Conservation (phyloP, 2,888 invertebrate species). For the Didymodactylos carnosus region DNA sequence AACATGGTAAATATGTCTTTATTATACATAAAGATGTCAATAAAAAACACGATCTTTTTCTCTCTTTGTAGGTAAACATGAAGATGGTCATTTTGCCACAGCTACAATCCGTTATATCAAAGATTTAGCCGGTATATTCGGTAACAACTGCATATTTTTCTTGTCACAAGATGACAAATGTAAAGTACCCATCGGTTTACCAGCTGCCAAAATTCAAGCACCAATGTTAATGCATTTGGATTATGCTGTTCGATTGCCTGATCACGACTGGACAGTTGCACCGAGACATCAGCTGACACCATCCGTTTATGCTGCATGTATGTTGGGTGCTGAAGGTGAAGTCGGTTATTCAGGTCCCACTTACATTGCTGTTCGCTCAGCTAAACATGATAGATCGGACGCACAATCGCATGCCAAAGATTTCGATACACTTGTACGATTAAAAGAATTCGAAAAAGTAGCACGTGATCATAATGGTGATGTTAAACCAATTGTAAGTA, state of each 20-base stretch:
- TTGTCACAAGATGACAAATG: background rate
- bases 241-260: background rate
- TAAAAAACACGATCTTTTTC: too few species aligned
- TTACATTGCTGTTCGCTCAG: background rate
- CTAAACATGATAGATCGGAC: background rate
- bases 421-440: background rate
- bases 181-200: background rate
- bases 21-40: too few species aligned
- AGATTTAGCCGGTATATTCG: background rate
- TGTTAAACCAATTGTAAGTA: background rate
- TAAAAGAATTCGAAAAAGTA: slow-evolving; percentile 1
- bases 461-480: background rate
- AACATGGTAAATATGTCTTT: too few species aligned
- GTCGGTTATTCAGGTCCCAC: background rate
- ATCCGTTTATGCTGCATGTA: background rate
- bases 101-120: background rate
- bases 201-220: background rate
- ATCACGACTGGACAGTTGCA: background rate
- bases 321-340: background rate
- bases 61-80: too few species aligned
- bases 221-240: slow-evolving; percentile 1
- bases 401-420: background rate
- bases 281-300: background rate
- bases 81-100: background rate
- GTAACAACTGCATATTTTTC: background rate